Percentiles rank a stretch among this genome's conserved stretches.
phyloP scores from a whole-genome alignment of 1,140 invertebrate species.

The Charaxes varanes region DNA sequence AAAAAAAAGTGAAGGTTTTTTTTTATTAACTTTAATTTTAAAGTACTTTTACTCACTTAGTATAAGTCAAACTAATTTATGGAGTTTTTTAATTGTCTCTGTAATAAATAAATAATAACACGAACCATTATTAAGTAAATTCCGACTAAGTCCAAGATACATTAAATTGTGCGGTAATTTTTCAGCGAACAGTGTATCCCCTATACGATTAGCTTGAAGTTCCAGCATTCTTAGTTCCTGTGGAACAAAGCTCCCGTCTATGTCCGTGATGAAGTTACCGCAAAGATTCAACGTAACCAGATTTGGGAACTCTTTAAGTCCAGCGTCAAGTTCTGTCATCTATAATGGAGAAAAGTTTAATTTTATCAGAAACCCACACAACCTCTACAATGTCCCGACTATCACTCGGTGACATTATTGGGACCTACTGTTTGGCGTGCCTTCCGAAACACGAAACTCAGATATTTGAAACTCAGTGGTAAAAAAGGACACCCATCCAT shows the following conservation, averaged over 20 bases:
- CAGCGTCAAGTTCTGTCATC: slow-evolving; percentile 53
- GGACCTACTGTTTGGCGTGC: too few relatives aligned
- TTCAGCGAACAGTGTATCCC: slow-evolving; percentile 31
- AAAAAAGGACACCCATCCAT: too few relatives aligned
- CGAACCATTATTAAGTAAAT: slow-evolving; percentile 43
- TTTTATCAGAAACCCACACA: too few relatives aligned
- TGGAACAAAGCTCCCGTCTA: slow-evolving; percentile 35
- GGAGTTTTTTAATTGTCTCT: too few relatives aligned
- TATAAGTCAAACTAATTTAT: too few relatives aligned
- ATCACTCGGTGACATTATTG: too few relatives aligned
- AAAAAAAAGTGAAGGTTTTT: too few relatives aligned
- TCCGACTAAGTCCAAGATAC: slow-evolving; percentile 50
- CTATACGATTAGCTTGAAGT: slow-evolving; percentile 49
- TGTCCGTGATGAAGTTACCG: slow-evolving; percentile 39
- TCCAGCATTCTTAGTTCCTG: slow-evolving; percentile 38
- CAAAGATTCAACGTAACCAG: slow-evolving; percentile 47
- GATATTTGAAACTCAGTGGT: too few relatives aligned
- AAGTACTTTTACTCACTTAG: not conserved
- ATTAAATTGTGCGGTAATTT: slow-evolving; percentile 38
- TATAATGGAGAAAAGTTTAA: slow-evolving; percentile 22
- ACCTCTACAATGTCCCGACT: too few relatives aligned
- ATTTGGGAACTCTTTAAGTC: slow-evolving; percentile 36
- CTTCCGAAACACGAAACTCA: too few relatives aligned
- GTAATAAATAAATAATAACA: slow-evolving; percentile 1
- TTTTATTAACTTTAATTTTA: not conserved